Percentiles rank a stretch among this genome's conserved stretches.
Conservation (phyloP, 2,797 vertebrate species). For the Bradypus variegatus region DNA sequence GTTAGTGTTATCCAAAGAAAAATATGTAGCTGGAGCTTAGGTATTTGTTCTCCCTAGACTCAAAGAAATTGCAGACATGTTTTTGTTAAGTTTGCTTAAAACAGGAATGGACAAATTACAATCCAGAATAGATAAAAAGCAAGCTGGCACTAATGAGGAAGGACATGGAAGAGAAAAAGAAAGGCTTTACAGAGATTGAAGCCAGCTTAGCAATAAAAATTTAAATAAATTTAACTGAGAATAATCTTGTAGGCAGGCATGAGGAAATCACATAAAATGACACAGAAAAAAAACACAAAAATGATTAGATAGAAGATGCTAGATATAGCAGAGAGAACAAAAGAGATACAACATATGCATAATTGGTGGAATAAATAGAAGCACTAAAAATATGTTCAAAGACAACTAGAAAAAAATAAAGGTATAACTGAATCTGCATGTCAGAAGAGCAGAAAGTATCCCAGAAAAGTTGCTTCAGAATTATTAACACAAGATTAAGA, state of each 20-base stretch:
- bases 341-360: background rate
- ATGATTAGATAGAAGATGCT: too few species aligned
- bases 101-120: background rate
- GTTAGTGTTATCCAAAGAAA: background rate
- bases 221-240: background rate
- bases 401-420: background rate
- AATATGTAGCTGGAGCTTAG: background rate
- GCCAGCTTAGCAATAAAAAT: background rate
- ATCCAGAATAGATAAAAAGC: background rate
- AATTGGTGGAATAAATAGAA: background rate
- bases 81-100: background rate
- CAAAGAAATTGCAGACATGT: background rate
- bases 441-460: background rate
- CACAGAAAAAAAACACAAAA: background rate
- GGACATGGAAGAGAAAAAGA: background rate
- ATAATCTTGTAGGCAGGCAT: background rate
- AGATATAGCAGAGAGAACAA: background rate
- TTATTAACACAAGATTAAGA: background rate
- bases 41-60: background rate
- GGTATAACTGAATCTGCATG: background rate
- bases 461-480: background rate
- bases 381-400: background rate
- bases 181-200: background rate
- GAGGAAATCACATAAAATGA: background rate
- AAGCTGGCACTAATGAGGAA: background rate